A percentile compares a stretch with the other conserved stretches of the same genome.
Evolutionary conservation across 1,140 invertebrate species (phyloP).

Genomic region (Apis dorsata): DNA sequence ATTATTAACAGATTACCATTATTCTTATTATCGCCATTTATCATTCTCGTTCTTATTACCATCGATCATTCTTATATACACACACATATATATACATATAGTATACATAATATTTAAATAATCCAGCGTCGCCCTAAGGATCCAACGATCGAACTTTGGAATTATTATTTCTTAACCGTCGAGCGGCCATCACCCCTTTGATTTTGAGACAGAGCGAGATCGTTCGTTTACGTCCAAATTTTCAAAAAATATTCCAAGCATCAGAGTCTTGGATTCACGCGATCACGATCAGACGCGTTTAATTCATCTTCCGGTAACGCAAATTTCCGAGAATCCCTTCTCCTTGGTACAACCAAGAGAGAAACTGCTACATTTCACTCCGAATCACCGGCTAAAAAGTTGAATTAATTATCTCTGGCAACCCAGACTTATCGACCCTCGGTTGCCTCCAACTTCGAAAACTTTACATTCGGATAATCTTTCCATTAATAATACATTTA

Average conservation of each 20-base stretch:
- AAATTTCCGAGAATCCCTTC: neutral
- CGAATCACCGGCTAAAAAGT: neutral
- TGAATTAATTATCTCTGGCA: slow-evolving; percentile 13
- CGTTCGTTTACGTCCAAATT: slow-evolving; percentile 9
- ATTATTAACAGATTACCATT: slow-evolving; percentile 51
- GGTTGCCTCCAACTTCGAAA: neutral
- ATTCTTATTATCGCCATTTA: slow-evolving; percentile 47
- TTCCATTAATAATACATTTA: neutral
- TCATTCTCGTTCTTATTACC: slow-evolving; percentile 46
- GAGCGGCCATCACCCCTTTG: slow-evolving; percentile 14
- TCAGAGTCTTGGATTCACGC: slow-evolving; percentile 22
- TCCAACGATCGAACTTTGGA: slow-evolving; percentile 54
- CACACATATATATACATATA: no score
- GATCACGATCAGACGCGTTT: slow-evolving; percentile 24
- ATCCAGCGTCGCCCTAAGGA: slow-evolving; percentile 62
- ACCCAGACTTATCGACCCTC: no score
- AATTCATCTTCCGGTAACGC: neutral
- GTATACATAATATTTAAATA: slow-evolving; percentile 12
- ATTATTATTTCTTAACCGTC: slow-evolving; percentile 58
- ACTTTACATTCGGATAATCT: neutral
- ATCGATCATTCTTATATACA: slow-evolving; percentile 44
- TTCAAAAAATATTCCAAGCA: no score
- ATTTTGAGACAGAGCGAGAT: slow-evolving; percentile 17
- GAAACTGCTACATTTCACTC: neutral
- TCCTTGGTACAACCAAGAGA: neutral